A percentile compares a stretch with the other conserved stretches of the same genome.
Evolutionary conservation across 2,113 vertebrate species (phyloP).

Genomic region (Gambusia affinis): DNA sequence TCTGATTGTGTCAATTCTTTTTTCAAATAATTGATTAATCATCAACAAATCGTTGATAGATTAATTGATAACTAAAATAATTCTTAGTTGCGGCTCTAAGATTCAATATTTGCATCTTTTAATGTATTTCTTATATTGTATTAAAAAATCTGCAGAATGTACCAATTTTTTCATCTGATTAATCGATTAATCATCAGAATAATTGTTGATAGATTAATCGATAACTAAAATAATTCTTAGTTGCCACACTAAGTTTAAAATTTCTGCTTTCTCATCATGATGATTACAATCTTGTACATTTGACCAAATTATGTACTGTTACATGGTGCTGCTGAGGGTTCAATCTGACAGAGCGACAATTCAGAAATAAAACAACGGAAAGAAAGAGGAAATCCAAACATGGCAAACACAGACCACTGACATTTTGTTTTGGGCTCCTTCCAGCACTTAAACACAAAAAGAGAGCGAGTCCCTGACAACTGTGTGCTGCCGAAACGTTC

Average conservation of each 20-base stretch:
- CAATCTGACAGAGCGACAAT: slow-evolving; percentile 6
- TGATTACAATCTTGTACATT: background rate
- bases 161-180: no score
- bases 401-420: slow-evolving; percentile 13
- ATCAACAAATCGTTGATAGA: no score
- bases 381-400: background rate
- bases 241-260: background rate
- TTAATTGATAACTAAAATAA: no score
- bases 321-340: slow-evolving; percentile 11
- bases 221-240: no score
- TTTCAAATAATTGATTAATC: no score
- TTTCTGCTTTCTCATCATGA: background rate
- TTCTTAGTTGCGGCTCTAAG: no score
- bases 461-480: slow-evolving; percentile 23
- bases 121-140: no score
- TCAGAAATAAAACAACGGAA: background rate
- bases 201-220: no score
- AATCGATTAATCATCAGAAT: no score
- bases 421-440: slow-evolving; percentile 52
- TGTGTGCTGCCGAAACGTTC: slow-evolving; percentile 38
- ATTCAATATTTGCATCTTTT: no score
- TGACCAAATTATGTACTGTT: background rate
- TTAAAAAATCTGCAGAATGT: no score
- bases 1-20: no score
- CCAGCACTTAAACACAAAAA: slow-evolving; percentile 47